Base-by-base conservation (phyloP, 2,888 invertebrate genomes). In the Subacronicta megacephala region DNA sequence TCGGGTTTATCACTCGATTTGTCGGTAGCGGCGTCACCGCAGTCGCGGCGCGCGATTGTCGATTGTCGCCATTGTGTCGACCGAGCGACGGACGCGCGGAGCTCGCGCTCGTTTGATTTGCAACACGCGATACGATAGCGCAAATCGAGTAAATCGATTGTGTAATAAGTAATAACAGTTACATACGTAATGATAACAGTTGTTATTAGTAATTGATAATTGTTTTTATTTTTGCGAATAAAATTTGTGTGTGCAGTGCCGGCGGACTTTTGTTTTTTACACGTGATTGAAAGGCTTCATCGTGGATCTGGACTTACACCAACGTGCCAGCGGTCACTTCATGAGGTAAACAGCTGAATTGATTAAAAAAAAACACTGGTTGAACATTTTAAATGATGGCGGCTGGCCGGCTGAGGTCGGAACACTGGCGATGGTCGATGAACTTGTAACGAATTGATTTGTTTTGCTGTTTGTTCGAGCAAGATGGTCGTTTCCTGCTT, bases 231-330 rank as follows among this genome's bases (percentile, higher is more conserved):
- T 78, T 74, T 62, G 15, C 54, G 44, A 62, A 64, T 68, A 45
- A 64, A 43, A 60, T 60, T 54, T 73, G 73, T 73, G 85, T 80
- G 76, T 78, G 89, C 83, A 86, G 84, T 83, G 85, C 67, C 84
- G 82, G 80, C 70, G 83, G 80, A 83, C 81, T 69, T n/a, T 67
- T 70, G 77, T 83, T 79, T 77, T 77, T 54, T 64, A 52, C 7
- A 68, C 62, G 76, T 78, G 82, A 74, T 82, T 72, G 44, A 29
- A 95, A 95, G 91, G 94, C 95, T 82, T 85, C 95, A 96, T 91
- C 94, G 95, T 96, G 96, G 96, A 96, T 95, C 96, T 96, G 94
- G 96, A 96, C 78, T 95, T 96, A 87, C 96, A 96, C 83, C 96
- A 96, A 94, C 96, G 96, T 94, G 96, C 96, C 95, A 95, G 95